These are phyloP conservation scores for Drosophila navojoa DNA, from an alignment of 1,140 invertebrate species.

Conservation along the genomic window DNA sequence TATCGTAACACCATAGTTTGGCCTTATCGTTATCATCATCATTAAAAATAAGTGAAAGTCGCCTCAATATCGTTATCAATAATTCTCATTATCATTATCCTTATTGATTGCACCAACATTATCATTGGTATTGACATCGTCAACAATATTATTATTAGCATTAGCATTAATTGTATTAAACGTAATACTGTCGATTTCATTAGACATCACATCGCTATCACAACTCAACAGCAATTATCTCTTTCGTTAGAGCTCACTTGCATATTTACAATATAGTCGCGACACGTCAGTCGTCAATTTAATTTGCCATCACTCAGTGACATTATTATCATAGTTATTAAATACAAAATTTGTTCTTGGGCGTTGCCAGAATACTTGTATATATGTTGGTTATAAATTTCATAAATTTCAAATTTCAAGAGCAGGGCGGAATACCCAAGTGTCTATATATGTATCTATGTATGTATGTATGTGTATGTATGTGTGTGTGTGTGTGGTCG, in stretches of 20 bases:
- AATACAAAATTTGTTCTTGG: no score
- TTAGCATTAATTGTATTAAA: neutral
- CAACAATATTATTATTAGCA: no score
- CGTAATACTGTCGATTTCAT: neutral
- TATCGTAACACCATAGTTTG: constrained; percentile 1
- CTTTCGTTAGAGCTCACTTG: neutral
- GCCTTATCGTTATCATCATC: no score
- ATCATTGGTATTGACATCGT: no score
- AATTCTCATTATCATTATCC: no score
- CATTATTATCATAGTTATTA: constrained; percentile 14
- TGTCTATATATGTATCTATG: neutral
- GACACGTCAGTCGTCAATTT: neutral
- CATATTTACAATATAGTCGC: no score
- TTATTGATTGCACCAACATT: no score
- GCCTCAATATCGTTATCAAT: no score
- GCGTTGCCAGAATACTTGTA: no score
- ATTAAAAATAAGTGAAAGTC: no score
- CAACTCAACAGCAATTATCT: neutral
- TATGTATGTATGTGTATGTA: neutral
- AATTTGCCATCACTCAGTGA: neutral
- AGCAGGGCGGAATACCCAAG: neutral
- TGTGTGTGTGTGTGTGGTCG: constrained; percentile 7
- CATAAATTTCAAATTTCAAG: constrained; percentile 8
- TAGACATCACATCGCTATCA: no score
- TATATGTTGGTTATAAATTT: neutral